Evolutionary conservation across 2,113 vertebrate genomes (phyloP).

Genomic region (Sinocyclocheilus rhinocerous): DNA sequence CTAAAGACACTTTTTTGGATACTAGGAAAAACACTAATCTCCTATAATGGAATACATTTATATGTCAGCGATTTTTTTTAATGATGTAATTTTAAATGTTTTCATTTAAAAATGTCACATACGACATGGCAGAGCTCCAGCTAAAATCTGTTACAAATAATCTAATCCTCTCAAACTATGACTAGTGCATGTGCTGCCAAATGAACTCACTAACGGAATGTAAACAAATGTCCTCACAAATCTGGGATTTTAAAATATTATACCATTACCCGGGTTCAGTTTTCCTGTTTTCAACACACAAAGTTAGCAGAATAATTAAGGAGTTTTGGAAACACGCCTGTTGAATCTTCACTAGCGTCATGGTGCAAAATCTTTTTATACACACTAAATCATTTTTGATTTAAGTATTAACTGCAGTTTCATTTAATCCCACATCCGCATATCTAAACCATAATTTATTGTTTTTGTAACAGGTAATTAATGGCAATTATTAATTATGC

Average conservation of each 20-base stretch:
- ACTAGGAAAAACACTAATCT: background rate
- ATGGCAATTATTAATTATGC: background rate
- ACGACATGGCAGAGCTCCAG: background rate
- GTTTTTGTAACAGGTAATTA: background rate
- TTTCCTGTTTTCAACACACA: constrained; percentile 28
- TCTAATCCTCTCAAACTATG: constrained; percentile 20
- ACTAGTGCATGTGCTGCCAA: constrained; percentile 19
- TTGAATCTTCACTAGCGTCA: constrained; percentile 1
- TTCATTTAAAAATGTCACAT: background rate
- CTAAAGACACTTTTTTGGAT: background rate
- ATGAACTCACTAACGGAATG: constrained; percentile 22
- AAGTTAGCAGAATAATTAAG: background rate
- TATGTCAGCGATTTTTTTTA: background rate
- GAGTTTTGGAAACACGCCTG: constrained; percentile 48
- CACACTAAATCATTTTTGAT: background rate
- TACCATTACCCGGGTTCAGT: constrained; percentile 6
- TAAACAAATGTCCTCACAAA: constrained; percentile 38
- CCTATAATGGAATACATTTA: background rate
- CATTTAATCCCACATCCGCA: constrained; percentile 60
- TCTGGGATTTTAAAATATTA: constrained; percentile 13
- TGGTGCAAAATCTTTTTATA: background rate
- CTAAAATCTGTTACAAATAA: background rate
- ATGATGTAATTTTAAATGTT: background rate
- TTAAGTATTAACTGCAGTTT: background rate
- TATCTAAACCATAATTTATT: constrained; percentile 70